Base-by-base conservation (phyloP, 2,888 invertebrate genomes). In the Ochlodes sylvanus region DNA sequence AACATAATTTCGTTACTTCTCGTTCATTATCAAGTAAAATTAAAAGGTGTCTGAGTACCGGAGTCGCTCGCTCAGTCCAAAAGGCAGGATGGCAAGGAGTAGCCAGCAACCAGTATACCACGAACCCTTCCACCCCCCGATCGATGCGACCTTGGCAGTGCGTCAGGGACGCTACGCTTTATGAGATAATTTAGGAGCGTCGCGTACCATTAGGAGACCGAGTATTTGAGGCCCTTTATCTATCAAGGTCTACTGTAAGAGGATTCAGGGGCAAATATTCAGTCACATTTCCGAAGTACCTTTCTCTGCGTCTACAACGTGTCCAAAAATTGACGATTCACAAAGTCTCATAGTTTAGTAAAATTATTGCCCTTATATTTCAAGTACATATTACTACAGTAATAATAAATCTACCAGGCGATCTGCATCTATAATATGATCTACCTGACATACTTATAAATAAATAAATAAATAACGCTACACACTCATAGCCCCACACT, bases 101-200 rank as follows among this genome's bases (percentile, higher is more conserved):
- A 52, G 15, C 61, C 61, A 61, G 54, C 19, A 44, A 41, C 63
- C 63, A 63, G n/a, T 61, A 0, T 42, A 60, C 56, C 17, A 67
- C 41, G 66, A 72, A 69, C 58, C 69, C 68, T 85, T 41, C 74
- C 79, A 71, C 69, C 71, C 63, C 71, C 72, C 80, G 87, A 86
- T 91, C 91, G 90, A 89, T 90, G 80, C 83, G 90, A 90, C 91
- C 91, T 91, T 91, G 91, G 84, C 90, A 88, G 79, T 89, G 77
- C 72, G 70, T 70, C 67, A 86, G 83, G 75, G 76, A 73, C 73
- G 54, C 63, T 42, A 61, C 44, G 67, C 17, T 61, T 61, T 61
- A 63, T 41, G 42, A 65, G 68, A 72, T 71, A 73, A 71, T 70
- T 56, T 67, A 61, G 32, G 38, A 34, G 7, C 17, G 21, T 63